Conservation (phyloP, 2,888 invertebrate species). For the Trichogramma dendrolimi region DNA sequence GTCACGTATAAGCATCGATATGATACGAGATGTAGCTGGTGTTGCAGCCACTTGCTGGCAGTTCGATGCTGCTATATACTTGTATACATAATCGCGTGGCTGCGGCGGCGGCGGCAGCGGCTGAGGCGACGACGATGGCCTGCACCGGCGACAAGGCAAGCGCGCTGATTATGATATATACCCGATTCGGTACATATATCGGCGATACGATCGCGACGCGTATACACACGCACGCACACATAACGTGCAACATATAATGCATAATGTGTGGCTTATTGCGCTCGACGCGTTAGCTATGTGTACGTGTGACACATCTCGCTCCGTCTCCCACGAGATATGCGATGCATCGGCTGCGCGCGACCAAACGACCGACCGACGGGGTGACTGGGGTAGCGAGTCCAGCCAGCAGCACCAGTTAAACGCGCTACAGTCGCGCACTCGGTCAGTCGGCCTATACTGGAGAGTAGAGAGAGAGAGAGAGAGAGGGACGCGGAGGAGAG, state of each 20-base stretch:
- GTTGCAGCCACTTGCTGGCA: too few relatives aligned
- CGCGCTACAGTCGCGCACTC: background rate
- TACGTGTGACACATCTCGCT: too few relatives aligned
- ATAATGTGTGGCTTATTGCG: too few relatives aligned
- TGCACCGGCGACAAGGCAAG: background rate
- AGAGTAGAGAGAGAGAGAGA: slow-evolving; percentile 1
- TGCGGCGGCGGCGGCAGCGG: background rate
- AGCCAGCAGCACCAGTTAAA: too few relatives aligned
- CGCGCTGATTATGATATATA: slow-evolving; percentile 22
- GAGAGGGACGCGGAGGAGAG: background rate
- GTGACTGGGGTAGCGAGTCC: too few relatives aligned
- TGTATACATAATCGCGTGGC: slow-evolving; percentile 13
- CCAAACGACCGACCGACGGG: background rate
- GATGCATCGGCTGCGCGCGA: background rate
- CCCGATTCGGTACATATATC: background rate
- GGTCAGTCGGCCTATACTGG: too few relatives aligned
- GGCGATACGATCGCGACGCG: background rate
- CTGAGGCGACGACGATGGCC: background rate
- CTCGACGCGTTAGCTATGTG: too few relatives aligned
- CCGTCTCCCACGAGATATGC: background rate
- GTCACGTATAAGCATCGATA: too few relatives aligned
- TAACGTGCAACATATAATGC: too few relatives aligned
- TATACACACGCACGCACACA: background rate
- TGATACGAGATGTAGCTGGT: too few relatives aligned
- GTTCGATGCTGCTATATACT: background rate